Base-by-base conservation (phyloP, 2,888 invertebrate species). In the Gymnocheta viridis region DNA sequence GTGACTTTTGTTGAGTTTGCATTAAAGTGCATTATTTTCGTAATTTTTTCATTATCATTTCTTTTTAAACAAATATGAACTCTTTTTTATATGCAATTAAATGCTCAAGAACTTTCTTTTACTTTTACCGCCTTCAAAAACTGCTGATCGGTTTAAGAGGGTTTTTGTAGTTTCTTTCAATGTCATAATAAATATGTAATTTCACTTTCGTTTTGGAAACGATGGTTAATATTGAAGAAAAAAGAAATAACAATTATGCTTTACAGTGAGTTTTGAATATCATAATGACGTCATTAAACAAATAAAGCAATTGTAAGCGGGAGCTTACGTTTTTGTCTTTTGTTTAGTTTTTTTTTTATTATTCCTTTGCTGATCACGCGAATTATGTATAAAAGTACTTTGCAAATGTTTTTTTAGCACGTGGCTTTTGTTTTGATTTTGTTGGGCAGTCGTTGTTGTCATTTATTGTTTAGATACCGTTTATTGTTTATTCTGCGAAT, bases 1-100 rank as follows among this genome's bases (percentile, higher is more conserved):
- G 88, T 91, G 91, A 91, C 90, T 91, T 91, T 86, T 91, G 91
- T 89, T 82, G 88, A 88, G 87, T 88, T 89, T 87, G 91, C 90
- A 90, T 87, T 89, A 91, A 88, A 86, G 64, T 85, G 70, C 85
- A 85, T 32, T 58, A 56, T 38, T 17, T 76, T 66, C n/a, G n/a
- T n/a, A n/a, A n/a, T n/a, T n/a, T 4, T 47, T 60, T 49, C 47
- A 2, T 76, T 86, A 70, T 67, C 78, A 85, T 81, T 86, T 85
- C 73, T 83, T 67, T 78, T 29, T 78, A 35, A 19, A 32, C 3
- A 19, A 19, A 32, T 32, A 32, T 10, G n/a, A 58, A 22, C 24
- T 49, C 4, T 32, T 38, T 17, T 73, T 4, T 38, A 27, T 12
- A 41, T 14, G 4, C 6, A 54, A 27, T 35, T 19, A 32, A 44